Evolutionary conservation across 92 coral and sea anemone species (phyloP).

Genomic region (Hydrozoanthus gracilis): DNA sequence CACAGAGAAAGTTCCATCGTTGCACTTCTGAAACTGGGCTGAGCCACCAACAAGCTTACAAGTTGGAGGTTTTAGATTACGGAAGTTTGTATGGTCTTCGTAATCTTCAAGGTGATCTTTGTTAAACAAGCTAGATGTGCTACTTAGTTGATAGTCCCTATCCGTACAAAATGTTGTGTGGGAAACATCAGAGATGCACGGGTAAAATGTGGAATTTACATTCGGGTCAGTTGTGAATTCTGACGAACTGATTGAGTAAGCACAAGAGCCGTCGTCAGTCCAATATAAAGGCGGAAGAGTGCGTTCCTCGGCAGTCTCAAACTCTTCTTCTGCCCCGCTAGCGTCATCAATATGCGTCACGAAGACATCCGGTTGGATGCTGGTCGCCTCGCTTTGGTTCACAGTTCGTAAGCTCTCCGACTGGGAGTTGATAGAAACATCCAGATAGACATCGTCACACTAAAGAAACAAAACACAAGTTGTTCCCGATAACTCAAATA

Average conservation of each 20-base stretch:
- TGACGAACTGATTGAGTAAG: constrained; percentile 1
- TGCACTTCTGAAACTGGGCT: constrained; percentile 3
- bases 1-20: constrained; percentile 14
- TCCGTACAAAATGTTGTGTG: constrained; percentile 23
- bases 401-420: constrained; percentile 42
- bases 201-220: background rate
- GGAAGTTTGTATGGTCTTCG: background rate
- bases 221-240: background rate
- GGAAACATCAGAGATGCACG: background rate
- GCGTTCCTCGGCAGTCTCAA: background rate
- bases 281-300: background rate
- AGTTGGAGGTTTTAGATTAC: background rate
- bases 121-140: constrained; percentile 20
- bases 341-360: background rate
- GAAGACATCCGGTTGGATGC: background rate
- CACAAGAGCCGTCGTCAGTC: constrained; percentile 18
- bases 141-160: constrained; percentile 11
- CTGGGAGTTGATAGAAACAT: constrained; percentile 21
- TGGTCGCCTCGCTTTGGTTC: constrained; percentile 18
- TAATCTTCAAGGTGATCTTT: background rate
- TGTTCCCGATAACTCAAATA: no score
- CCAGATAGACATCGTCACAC: constrained; percentile 13
- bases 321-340: constrained; percentile 23
- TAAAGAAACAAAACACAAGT: background rate
- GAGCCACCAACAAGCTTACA: constrained; percentile 10